phyloP scores from a whole-genome alignment of 2,113 vertebrate genomes.

The Heliornis fulica region DNA sequence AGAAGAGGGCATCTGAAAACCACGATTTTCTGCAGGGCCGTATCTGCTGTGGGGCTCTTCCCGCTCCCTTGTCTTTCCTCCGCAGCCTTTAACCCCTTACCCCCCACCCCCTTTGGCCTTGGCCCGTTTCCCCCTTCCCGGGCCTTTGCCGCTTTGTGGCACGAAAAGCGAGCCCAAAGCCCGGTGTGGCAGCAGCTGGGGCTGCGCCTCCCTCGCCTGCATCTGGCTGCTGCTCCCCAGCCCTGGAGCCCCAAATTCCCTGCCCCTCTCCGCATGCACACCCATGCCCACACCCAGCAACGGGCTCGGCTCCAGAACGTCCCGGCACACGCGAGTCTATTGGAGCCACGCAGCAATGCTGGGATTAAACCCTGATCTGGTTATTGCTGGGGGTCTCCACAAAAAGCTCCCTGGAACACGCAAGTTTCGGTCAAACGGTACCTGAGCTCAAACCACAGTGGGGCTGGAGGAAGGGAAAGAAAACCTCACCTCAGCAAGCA shows the following conservation, averaged over 20 bases:
- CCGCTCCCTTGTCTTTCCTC: too few relatives aligned
- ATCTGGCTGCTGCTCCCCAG: background rate
- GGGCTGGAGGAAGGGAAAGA: background rate
- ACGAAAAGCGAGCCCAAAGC: background rate
- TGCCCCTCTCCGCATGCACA: rapidly evolving
- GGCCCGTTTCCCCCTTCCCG: background rate
- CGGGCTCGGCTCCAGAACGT: background rate
- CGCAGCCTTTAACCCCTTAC: too few relatives aligned
- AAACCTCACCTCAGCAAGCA: background rate
- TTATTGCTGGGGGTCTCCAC: background rate
- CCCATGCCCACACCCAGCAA: rapidly evolving
- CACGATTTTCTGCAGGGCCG: background rate
- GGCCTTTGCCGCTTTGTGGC: background rate
- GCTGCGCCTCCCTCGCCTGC: rapidly evolving
- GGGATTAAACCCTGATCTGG: background rate
- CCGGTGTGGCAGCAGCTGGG: background rate
- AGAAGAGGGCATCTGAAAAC: constrained; percentile 51
- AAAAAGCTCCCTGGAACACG: background rate
- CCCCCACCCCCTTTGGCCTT: rapidly evolving
- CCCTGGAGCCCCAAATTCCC: background rate
- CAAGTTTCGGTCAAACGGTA: background rate
- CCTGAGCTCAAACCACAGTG: background rate
- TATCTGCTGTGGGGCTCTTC: background rate
- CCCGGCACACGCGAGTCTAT: rapidly evolving
- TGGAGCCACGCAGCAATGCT: background rate